A percentile compares a stretch with the other conserved stretches of the same genome.
Conservation (phyloP, 2,797 vertebrate species). For the Sebastes iracundus region DNA sequence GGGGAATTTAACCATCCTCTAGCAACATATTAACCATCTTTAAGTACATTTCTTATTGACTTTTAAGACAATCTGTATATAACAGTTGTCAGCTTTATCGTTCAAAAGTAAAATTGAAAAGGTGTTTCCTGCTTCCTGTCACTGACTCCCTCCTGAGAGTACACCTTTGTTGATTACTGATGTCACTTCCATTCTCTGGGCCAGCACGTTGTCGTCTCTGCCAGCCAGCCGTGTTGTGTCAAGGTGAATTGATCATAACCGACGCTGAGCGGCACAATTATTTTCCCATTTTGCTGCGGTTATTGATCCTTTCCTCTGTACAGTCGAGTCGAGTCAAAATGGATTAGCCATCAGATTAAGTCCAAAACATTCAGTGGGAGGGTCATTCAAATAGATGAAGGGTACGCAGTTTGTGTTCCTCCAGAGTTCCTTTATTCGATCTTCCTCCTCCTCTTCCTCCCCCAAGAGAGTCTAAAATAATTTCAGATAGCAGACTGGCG, state of each 20-base stretch:
- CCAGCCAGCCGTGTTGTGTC: constrained; percentile 9
- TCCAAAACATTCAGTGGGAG: not conserved
- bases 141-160: constrained; percentile 1
- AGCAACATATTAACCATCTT: not conserved
- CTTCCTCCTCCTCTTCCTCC: not conserved
- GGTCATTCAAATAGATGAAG: constrained; percentile 16
- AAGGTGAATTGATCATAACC: constrained; percentile 30
- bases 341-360: constrained; percentile 45
- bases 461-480: not conserved
- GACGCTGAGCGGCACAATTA: constrained; percentile 23
- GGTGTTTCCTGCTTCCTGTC: not conserved
- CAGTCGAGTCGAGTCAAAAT: constrained; percentile 31
- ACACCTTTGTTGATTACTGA: not conserved
- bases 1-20: not conserved
- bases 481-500: constrained; percentile 4
- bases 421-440: not conserved
- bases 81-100: not conserved
- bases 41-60: not conserved
- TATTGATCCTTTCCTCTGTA: constrained; percentile 48
- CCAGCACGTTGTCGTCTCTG: not conserved
- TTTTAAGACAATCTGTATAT: not conserved
- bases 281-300: constrained; percentile 25
- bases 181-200: constrained; percentile 23
- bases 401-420: not conserved
- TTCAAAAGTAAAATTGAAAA: not conserved